These are phyloP conservation scores for Heliothis virescens DNA, from an alignment of 1,140 invertebrate species.

Conservation along the genomic window DNA sequence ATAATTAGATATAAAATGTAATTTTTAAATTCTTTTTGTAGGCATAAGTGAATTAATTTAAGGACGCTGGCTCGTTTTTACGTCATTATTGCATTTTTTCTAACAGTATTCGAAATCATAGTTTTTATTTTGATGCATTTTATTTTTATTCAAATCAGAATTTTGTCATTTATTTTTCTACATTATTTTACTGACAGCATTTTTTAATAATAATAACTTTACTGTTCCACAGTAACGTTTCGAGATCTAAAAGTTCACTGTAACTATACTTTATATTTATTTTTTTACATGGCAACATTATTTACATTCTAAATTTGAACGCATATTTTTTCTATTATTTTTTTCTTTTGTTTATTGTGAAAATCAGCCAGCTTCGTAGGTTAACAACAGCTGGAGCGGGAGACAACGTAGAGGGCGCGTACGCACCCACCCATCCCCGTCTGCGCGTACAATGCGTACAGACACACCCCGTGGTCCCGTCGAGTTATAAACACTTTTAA, in stretches of 20 bases:
- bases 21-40: constrained; percentile 61
- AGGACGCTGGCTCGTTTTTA: constrained; percentile 66
- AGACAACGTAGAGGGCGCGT: constrained; percentile 69
- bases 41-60: constrained; percentile 59
- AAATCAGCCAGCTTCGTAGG: constrained; percentile 62
- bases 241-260: too few relatives aligned
- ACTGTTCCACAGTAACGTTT: too few relatives aligned
- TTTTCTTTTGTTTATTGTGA: constrained; percentile 22
- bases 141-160: constrained; percentile 23
- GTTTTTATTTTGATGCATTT: constrained; percentile 1
- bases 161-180: not conserved
- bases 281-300: not conserved
- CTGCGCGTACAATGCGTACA: not conserved
- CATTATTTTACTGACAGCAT: not conserved
- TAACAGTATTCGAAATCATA: not conserved
- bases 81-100: constrained; percentile 17
- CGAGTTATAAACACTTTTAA: constrained; percentile 25
- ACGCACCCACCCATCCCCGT: constrained; percentile 51
- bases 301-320: not conserved
- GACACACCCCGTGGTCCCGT: constrained; percentile 20
- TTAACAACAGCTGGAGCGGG: constrained; percentile 76
- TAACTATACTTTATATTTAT: too few relatives aligned
- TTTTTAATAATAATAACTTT: not conserved
- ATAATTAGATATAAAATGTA: constrained; percentile 51
- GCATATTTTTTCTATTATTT: too few relatives aligned